Evolutionary conservation across 2,797 vertebrate species (phyloP).

Genomic region (Gastrophryne carolinensis): DNA sequence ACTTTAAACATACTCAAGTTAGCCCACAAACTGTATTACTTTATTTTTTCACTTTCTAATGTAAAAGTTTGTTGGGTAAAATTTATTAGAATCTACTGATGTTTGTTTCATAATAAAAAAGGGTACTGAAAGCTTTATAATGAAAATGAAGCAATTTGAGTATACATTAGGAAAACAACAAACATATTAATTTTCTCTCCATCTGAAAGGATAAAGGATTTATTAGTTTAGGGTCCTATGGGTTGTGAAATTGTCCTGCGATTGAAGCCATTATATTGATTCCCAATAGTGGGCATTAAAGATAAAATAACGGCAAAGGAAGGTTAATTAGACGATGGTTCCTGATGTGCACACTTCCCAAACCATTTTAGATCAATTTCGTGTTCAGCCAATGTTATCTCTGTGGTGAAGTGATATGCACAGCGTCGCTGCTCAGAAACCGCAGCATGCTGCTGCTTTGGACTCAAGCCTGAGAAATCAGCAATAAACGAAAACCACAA

Average conservation of each 20-base stretch:
- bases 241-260: slow-evolving; percentile 24
- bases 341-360: slow-evolving; percentile 26
- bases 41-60: no score
- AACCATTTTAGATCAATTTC: slow-evolving; percentile 48
- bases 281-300: slow-evolving; percentile 38
- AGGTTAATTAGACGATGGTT: slow-evolving; percentile 44
- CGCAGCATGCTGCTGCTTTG: slow-evolving; percentile 18
- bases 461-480: slow-evolving; percentile 16
- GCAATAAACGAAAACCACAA: slow-evolving; percentile 30
- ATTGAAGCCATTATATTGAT: slow-evolving; percentile 48
- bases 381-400: slow-evolving; percentile 41
- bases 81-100: no score
- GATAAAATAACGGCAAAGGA: slow-evolving; percentile 31
- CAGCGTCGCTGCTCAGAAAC: slow-evolving; percentile 15
- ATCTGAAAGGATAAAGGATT: not conserved
- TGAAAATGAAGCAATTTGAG: not conserved
- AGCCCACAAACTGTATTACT: no score
- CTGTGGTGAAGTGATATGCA: slow-evolving; percentile 25
- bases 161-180: not conserved
- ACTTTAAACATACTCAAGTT: no score
- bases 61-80: no score
- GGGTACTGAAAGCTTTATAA: slow-evolving; percentile 4
- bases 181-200: not conserved
- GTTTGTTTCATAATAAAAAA: slow-evolving; percentile 36
- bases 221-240: slow-evolving; percentile 6